phyloP scores from a whole-genome alignment of 2,797 vertebrate species.

The Amblyraja radiata region DNA sequence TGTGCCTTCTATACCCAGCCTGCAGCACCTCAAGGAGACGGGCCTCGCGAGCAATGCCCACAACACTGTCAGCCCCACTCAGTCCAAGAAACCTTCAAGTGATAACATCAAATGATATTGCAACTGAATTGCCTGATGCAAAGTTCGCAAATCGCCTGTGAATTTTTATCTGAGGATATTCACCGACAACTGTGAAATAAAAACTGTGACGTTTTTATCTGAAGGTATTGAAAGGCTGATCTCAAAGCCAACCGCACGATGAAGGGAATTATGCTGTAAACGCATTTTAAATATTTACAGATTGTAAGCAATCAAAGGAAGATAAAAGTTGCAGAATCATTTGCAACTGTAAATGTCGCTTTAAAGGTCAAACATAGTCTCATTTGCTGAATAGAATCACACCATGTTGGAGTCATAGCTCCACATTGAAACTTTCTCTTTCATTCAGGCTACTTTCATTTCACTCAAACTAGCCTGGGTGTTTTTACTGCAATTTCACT shows the following conservation, averaged over 20 bases:
- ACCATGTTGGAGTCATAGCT: not conserved
- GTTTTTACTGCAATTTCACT: not conserved
- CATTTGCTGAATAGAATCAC: not conserved
- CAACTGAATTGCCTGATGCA: not conserved
- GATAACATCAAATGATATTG: not conserved
- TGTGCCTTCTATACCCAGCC: no score
- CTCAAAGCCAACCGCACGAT: not conserved
- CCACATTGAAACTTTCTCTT: not conserved
- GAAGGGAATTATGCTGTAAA: not conserved
- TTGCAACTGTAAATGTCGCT: constrained; percentile 7
- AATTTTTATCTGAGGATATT: not conserved
- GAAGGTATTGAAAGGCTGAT: not conserved
- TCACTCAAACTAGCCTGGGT: not conserved
- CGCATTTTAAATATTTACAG: not conserved
- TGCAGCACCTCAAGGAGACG: no score
- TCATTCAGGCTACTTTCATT: not conserved
- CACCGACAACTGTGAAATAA: no score
- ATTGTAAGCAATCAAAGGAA: not conserved
- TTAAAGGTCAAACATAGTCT: constrained; percentile 18
- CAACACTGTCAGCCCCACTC: not conserved
- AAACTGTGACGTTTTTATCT: no score
- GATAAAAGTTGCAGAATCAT: constrained; percentile 6
- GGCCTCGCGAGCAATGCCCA: no score
- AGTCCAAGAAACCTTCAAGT: not conserved
- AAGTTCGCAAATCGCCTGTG: not conserved